Evolutionary conservation across 2,113 vertebrate species (phyloP).

Genomic region (Rhineura floridana): DNA sequence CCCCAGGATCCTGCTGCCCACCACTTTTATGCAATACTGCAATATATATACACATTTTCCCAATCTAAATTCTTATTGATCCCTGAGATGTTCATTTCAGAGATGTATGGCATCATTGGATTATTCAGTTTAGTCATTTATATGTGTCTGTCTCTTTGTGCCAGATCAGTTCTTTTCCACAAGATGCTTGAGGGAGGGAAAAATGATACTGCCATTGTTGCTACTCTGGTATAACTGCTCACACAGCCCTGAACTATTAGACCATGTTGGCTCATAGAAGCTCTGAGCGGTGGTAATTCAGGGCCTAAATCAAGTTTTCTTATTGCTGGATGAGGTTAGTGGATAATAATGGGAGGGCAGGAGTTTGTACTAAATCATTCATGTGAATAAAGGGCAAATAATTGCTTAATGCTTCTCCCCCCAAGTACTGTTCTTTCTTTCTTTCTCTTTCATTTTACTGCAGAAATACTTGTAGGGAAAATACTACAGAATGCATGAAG

Average conservation of each 20-base stretch:
- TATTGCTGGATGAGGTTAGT: conserved; percentile 48
- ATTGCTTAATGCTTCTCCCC: conserved; percentile 52
- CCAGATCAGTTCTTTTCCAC: conserved; percentile 68
- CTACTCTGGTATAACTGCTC: conserved; percentile 56
- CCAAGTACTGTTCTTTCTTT: conserved; percentile 43
- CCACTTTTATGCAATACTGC: not conserved
- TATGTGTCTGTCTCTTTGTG: conserved; percentile 69
- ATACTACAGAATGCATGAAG: conserved; percentile 48
- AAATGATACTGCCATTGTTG: conserved; percentile 35
- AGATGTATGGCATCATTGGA: conserved; percentile 73
- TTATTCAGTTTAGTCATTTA: conserved; percentile 72
- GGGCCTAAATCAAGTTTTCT: conserved; percentile 56
- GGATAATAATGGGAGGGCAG: conserved; percentile 62
- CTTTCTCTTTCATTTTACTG: too few species aligned
- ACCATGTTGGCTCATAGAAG: conserved; percentile 45
- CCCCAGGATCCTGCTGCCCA: not conserved
- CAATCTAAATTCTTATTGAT: conserved; percentile 78
- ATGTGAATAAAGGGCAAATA: conserved; percentile 46
- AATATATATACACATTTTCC: too few species aligned
- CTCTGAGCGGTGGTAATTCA: conserved; percentile 64
- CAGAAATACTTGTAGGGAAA: conserved; percentile 41
- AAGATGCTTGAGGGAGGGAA: not conserved
- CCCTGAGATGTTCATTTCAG: conserved; percentile 72
- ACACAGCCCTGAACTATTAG: conserved; percentile 43
- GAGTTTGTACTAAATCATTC: conserved; percentile 62